Base-by-base conservation (phyloP, 1,140 invertebrate species). In the Brachionus sp. region DNA sequence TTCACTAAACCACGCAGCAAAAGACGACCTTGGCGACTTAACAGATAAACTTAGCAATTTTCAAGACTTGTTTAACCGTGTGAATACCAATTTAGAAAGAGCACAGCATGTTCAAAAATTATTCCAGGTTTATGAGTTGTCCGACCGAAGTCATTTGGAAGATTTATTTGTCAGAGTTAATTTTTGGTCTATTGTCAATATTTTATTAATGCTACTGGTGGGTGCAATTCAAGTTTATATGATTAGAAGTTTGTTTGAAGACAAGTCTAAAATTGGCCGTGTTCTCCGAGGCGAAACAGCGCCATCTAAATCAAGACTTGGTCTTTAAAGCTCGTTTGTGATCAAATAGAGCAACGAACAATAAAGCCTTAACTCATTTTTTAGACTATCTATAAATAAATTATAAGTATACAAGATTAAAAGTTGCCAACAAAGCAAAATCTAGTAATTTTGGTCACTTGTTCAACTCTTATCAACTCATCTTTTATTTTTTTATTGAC, bases 131-230 rank as follows among this genome's bases (percentile, higher is more conserved):
- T 91, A 91, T 85, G 94, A 94, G 88, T 92, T 93, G 0, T 87
- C 93, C 42, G 93, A 95, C 88, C 90, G 93, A 83, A 94, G 93
- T 88, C 85, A 93, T n/a, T 92, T 92, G 0, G 94, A 95, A 87
- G 90, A 92, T 16, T 94, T 92, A 86, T 93, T 91, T 88, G 91
- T 90, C 85, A 91, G 92, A 85, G 93, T 94, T 0, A 93, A 93
- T 87, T 89, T 88, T 4, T 93, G 93, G 90, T 94, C 93, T 0
- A 86, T 92, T 77, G 85, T 93, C 1, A 93, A 94, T 84, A 91
- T 94, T 3, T 85, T 90, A 23, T 86, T 93, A 7, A 93, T 95
- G 92, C 80, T 93, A 7, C 84, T 90, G 10, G 92, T 94, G 5
- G 93, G 93, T 0, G 85, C 91, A 25, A 86, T 92, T 4, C 92